Conservation (phyloP, 2,888 invertebrate genomes). For the Dynastes grantii region DNA sequence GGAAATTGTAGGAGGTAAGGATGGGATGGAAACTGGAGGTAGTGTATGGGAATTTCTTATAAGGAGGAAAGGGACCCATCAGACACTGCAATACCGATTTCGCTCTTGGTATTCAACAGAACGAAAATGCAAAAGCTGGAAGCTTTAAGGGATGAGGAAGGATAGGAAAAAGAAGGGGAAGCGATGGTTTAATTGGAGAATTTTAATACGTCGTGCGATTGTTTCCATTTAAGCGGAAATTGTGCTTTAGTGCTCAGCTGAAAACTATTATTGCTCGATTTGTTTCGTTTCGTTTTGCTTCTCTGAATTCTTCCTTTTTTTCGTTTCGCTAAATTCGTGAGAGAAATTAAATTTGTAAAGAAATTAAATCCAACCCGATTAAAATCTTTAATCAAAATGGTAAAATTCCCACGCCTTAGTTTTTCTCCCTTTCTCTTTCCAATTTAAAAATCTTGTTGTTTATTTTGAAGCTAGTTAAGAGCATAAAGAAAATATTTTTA, state of each 20-base stretch:
- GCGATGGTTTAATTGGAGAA: slow-evolving; percentile 4
- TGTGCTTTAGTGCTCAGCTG: background rate
- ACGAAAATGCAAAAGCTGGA: background rate
- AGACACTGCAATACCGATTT: background rate
- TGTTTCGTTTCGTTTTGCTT: background rate
- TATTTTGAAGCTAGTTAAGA: too few relatives aligned
- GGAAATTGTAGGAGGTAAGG: background rate
- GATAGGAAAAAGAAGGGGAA: background rate
- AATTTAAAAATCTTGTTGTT: too few relatives aligned
- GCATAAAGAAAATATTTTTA: too few relatives aligned
- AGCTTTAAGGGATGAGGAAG: background rate
- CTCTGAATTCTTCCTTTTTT: background rate
- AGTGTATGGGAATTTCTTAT: background rate
- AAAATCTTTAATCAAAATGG: too few relatives aligned
- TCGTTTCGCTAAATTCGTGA: too few relatives aligned
- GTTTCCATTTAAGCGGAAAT: slow-evolving; percentile 27
- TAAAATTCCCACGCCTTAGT: too few relatives aligned
- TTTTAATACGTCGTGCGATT: slow-evolving; percentile 21
- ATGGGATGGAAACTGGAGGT: too few relatives aligned
- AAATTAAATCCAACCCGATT: too few relatives aligned
- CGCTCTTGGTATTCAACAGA: background rate
- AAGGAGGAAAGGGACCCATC: background rate
- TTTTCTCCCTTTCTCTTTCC: too few relatives aligned
- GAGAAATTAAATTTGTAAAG: too few relatives aligned
- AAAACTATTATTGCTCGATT: slow-evolving; percentile 7